Conservation (phyloP, 2,113 vertebrate species). For the Bujurquina vittata region DNA sequence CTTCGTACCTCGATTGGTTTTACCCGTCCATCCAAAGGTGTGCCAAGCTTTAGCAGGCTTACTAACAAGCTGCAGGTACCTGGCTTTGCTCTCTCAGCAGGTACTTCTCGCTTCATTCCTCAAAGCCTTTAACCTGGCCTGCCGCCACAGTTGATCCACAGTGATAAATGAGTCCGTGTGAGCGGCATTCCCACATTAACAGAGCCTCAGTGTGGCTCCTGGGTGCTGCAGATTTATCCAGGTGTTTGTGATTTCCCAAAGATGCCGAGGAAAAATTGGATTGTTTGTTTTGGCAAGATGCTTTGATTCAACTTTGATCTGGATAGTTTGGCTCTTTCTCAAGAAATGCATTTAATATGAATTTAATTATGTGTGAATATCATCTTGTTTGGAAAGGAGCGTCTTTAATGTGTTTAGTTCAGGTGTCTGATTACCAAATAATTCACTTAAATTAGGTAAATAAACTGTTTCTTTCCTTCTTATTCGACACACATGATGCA, state of each 20-base stretch:
- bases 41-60: fast-evolving
- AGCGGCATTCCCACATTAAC: background rate
- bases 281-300: background rate
- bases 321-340: background rate
- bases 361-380: slow-evolving; percentile 4
- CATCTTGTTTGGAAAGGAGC: background rate
- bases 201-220: fast-evolving
- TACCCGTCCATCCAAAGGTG: background rate
- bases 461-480: background rate
- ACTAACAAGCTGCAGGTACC: background rate
- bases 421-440: fast-evolving
- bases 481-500: background rate
- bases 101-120: background rate
- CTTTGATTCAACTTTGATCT: background rate
- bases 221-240: background rate
- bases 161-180: background rate
- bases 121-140: background rate
- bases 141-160: fast-evolving
- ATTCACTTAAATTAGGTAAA: background rate
- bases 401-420: fast-evolving
- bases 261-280: background rate
- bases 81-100: background rate
- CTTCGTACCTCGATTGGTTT: background rate
- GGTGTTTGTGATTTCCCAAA: background rate
- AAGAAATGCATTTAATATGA: background rate